phyloP scores from a whole-genome alignment of 2,797 vertebrate genomes.

The Pyrocephalus nanus region DNA sequence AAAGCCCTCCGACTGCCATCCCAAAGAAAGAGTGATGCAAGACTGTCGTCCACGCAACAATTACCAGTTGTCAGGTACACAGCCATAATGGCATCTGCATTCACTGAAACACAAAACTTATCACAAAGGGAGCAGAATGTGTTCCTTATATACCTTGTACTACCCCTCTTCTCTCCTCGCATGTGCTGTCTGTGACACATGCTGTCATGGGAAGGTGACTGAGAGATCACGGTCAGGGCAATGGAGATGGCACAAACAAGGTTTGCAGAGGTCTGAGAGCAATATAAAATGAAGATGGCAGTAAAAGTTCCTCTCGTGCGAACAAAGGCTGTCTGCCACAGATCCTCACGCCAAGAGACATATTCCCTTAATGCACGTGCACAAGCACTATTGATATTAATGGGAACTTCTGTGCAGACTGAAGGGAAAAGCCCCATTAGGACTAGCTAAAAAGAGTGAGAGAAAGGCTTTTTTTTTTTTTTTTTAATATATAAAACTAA shows the following conservation, averaged over 20 bases:
- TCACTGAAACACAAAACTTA: constrained; percentile 42
- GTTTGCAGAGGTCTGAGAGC: neutral
- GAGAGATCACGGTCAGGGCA: neutral
- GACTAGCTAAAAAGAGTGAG: neutral
- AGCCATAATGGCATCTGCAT: constrained; percentile 5
- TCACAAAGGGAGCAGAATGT: neutral
- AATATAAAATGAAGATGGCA: neutral
- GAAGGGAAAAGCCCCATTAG: neutral
- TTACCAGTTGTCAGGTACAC: constrained; percentile 20
- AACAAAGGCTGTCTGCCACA: neutral
- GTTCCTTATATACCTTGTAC: neutral
- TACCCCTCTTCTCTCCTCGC: neutral
- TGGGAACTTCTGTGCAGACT: neutral
- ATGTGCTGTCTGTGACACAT: neutral
- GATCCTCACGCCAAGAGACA: neutral
- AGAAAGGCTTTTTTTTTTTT: neutral
- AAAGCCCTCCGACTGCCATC: neutral
- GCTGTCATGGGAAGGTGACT: neutral
- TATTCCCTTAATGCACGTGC: neutral
- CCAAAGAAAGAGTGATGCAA: constrained; percentile 7
- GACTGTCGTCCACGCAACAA: constrained; percentile 8
- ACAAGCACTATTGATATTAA: neutral
- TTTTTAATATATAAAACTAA: neutral
- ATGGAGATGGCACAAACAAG: neutral
- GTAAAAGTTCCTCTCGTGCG: neutral